Evolutionary conservation across 2,113 vertebrate genomes (phyloP), one percentile per base, ranked within the genome.

Genomic region (Pterocles gutturalis): DNA sequence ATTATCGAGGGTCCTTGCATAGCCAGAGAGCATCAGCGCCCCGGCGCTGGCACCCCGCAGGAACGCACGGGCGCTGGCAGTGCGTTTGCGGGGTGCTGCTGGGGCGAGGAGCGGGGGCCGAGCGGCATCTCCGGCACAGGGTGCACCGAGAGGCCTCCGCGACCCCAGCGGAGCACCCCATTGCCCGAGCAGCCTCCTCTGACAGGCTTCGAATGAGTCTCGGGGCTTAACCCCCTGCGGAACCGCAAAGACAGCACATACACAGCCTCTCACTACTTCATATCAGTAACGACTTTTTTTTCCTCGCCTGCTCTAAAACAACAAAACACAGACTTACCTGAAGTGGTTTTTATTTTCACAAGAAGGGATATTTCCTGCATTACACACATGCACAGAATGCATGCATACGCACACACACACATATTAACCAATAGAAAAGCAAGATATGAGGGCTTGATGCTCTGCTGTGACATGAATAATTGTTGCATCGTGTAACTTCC

Each of bases 401-500:
- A 31, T 11, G 86, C 77, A 93, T 91, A 48, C 26, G 3, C 80
- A n/a, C 72, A 82, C 53, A 85, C 38, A 29, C 45, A 6, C 16
- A 33, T 3, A 69, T 11, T 66, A 96, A 76, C 94, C 96, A 96
- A 94, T 95, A 57, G 94, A 73, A 93, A 72, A 95, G 92, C 83
- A 70, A 92, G 82, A 86, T 81, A 77, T 2, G 71, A 58, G 83
- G 61, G 82, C 75, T 94, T 94, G 97, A 95, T 90, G 94, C 95
- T 97, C 89, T 96, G 97, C 95, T 98, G 91, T 82, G 96, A 96
- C 96, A 97, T 51, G 78, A 96, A 97, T 98, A 97, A 98, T 97
- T 96, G 96, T 97, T 96, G 97, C 98, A 97, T 97, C 96, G 79
- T 97, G 96, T 96, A 98, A 98, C 98, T 98, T 97, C 96, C 98